A percentile compares a stretch with the other conserved stretches of the same genome.
Evolutionary conservation across 2,113 vertebrate genomes (phyloP).

Genomic region (Synchiropus splendidus): DNA sequence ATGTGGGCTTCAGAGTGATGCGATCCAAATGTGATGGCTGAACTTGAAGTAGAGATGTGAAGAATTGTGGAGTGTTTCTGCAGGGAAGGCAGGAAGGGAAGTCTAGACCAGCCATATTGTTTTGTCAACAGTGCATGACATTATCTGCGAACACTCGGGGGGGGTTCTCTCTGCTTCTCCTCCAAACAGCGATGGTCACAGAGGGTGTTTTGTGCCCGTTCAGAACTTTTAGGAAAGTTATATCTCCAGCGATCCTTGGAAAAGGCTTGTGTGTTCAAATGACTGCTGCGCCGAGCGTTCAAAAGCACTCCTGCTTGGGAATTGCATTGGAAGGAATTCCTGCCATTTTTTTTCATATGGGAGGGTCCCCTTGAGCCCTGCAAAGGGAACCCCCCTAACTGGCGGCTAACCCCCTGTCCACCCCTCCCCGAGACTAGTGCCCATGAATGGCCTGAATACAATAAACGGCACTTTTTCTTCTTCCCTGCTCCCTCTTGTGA

Average conservation of each 20-base stretch:
- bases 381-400: constrained; percentile 65
- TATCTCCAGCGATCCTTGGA: constrained; percentile 14
- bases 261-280: constrained; percentile 3
- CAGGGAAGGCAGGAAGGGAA: constrained; percentile 35
- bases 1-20: neutral
- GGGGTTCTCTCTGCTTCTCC: constrained; percentile 39
- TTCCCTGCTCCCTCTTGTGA: constrained; percentile 23
- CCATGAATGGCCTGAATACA: constrained; percentile 87
- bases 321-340: constrained; percentile 62
- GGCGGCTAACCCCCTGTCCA: too few species aligned
- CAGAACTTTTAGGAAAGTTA: constrained; percentile 19
- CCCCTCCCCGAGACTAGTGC: constrained; percentile 72
- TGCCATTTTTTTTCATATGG: constrained; percentile 47
- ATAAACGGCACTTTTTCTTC: constrained; percentile 83
- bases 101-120: constrained; percentile 55
- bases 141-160: constrained; percentile 38
- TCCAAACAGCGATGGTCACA: constrained; percentile 37
- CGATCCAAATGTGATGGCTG: constrained; percentile 10
- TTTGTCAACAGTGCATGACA: constrained; percentile 50
- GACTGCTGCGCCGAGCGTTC: constrained; percentile 8
- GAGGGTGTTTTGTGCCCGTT: constrained; percentile 39
- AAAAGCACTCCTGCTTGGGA: constrained; percentile 46
- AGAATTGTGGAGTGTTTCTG: constrained; percentile 18
- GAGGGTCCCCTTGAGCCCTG: constrained; percentile 61
- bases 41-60: constrained; percentile 21